These are phyloP conservation scores for Drosophila kanekoi DNA, from an alignment of 2,888 invertebrate species.

Conservation along the genomic window DNA sequence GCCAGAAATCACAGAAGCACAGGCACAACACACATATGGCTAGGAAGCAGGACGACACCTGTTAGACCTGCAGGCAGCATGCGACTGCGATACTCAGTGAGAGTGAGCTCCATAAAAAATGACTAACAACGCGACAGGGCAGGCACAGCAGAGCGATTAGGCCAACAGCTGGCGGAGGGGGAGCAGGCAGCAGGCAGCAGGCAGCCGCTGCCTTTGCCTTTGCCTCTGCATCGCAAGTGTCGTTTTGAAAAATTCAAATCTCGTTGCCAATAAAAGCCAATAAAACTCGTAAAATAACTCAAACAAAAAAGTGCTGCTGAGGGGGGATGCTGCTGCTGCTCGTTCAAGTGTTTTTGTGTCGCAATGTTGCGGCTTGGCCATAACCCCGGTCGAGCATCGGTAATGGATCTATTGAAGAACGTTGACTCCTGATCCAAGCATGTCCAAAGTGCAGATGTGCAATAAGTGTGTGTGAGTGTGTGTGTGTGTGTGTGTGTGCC, in stretches of 20 bases:
- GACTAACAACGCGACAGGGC: slow-evolving; percentile 76
- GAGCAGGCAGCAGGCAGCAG: slow-evolving; percentile 17
- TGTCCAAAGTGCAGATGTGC: slow-evolving; percentile 17
- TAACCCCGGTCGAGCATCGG: slow-evolving; percentile 41
- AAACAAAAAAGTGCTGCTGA: slow-evolving; percentile 49
- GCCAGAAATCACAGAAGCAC: slow-evolving; percentile 44
- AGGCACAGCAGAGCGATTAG: slow-evolving; percentile 50
- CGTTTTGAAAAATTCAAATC: slow-evolving; percentile 79
- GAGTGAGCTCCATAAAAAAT: slow-evolving; percentile 78
- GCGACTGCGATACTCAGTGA: slow-evolving; percentile 34
- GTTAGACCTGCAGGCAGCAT: slow-evolving; percentile 71
- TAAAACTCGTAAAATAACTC: slow-evolving; percentile 82
- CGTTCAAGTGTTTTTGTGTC: slow-evolving; percentile 74
- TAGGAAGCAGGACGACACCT: slow-evolving; percentile 67
- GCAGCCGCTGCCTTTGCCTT: slow-evolving; percentile 2
- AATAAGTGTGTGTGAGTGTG: slow-evolving; percentile 9
- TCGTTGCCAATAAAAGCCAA: slow-evolving; percentile 81
- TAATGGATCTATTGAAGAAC: slow-evolving; percentile 56
- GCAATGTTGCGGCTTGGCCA: slow-evolving; percentile 72
- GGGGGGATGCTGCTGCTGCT: slow-evolving; percentile 27
- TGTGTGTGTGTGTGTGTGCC: slow-evolving; percentile 4
- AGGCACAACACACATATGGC: slow-evolving; percentile 31
- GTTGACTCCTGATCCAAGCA: slow-evolving; percentile 38
- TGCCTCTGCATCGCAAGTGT: slow-evolving; percentile 57
- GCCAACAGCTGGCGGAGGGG: not conserved